Percentiles rank a stretch among this genome's conserved stretches.
Conservation (phyloP, 2,888 invertebrate genomes). For the Drosophila bunnanda region DNA sequence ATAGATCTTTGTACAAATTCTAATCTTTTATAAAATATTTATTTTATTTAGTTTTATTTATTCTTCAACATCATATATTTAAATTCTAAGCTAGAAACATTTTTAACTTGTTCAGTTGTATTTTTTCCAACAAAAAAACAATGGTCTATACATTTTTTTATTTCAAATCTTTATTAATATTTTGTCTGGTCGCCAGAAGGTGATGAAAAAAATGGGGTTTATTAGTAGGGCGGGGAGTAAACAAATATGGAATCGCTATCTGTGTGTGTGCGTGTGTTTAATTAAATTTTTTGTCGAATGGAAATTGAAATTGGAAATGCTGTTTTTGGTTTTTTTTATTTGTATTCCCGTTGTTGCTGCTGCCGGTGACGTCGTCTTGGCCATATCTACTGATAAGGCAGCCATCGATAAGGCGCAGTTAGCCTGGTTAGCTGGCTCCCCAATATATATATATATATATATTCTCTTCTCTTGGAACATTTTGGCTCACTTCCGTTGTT, state of each 20-base stretch:
- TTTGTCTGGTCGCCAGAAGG: slow-evolving; percentile 10
- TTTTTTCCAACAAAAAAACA: neutral
- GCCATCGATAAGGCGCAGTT: slow-evolving; percentile 27
- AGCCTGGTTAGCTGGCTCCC: slow-evolving; percentile 12
- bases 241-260: slow-evolving; percentile 55
- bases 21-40: no score
- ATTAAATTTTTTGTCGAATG: slow-evolving; percentile 62
- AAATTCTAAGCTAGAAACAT: neutral
- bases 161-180: neutral
- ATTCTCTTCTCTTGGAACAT: slow-evolving; percentile 2
- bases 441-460: neutral
- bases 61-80: neutral
- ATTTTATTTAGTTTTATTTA: no score
- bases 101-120: neutral
- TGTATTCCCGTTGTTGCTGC: slow-evolving; percentile 11
- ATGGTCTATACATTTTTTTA: neutral
- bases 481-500: slow-evolving; percentile 63
- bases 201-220: slow-evolving; percentile 21
- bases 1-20: no score
- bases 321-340: slow-evolving; percentile 2
- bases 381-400: slow-evolving; percentile 33
- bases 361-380: slow-evolving; percentile 54
- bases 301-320: slow-evolving; percentile 49
- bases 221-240: slow-evolving; percentile 20
- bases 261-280: slow-evolving; percentile 48